Base-by-base conservation (phyloP, 2,888 invertebrate genomes). In the Hyposoter didymator region DNA sequence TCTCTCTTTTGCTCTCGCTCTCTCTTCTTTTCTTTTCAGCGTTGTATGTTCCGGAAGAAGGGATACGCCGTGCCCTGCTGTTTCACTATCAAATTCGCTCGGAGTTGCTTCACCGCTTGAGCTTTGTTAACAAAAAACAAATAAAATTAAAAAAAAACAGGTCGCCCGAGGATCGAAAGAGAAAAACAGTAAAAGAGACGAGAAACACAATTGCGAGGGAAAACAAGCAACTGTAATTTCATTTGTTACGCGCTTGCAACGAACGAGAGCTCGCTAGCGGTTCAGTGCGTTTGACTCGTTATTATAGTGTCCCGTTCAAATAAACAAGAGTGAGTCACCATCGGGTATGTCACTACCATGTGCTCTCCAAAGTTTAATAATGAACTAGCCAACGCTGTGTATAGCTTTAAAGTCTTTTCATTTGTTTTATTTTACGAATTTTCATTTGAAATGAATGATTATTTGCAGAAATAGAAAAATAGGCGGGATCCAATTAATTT, bases 201-300 rank as follows among this genome's bases (percentile, higher is more conserved):
- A 49, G 45, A 82, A 78, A 72, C 39, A 73, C 75, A 74, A 55
- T 47, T 39, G 64, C 64, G 47, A 75, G 72, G 76, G 76, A 55
- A 66, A 76, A 84, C 84, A 84, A 84, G 55, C 72, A 70, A 39
- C 72, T 80, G 80, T 80, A 62, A 84, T 84, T 80, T 55, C 43
- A 84, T 84, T 84, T 76, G 80, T 84, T 84, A 84, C 76, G 80
- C 80, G 59, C 55, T 66, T 80, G 84, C 76, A 75, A 84, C 80
- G 75, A 84, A 80, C 80, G 70, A 19, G 67, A 67, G 66, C 76
- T 66, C 39, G 49, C 47, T 32, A 62, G 45, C 39, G 69, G 55
- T 70, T 80, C 80, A 76, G n/a, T 75, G 75, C 76, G 39, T 55
- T 59, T 35, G 59, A 79, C 66, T 84, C 80, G 75, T 80, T 80